These are phyloP conservation scores for Tridacna gigas DNA, from an alignment of 2,888 invertebrate genomes.

Conservation along the genomic window DNA sequence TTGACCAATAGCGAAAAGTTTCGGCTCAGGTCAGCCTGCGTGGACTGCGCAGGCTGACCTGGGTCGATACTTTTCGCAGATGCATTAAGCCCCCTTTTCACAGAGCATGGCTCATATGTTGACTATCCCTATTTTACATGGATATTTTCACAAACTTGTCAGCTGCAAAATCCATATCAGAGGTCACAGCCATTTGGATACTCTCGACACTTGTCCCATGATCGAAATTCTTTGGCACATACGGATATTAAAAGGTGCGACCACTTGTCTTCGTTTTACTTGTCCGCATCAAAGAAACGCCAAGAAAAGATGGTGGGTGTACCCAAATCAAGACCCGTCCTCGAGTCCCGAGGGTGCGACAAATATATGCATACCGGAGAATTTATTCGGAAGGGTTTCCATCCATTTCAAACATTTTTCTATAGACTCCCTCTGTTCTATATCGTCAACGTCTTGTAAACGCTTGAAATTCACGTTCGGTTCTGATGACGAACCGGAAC, in stretches of 20 bases:
- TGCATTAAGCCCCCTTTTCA: too few species aligned
- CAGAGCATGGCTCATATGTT: too few species aligned
- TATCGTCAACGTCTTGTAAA: constrained; percentile 54
- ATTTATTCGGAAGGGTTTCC: constrained; percentile 73
- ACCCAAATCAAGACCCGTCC: constrained; percentile 14
- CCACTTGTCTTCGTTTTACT: not conserved
- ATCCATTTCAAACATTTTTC: constrained; percentile 77
- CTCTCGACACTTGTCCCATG: not conserved
- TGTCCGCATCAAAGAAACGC: not conserved
- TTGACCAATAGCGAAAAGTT: too few species aligned
- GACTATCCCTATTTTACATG: too few species aligned
- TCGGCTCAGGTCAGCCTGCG: too few species aligned
- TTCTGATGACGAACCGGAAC: constrained; percentile 51
- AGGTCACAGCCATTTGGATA: too few species aligned
- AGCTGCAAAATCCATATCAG: too few species aligned
- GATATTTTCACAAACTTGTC: too few species aligned
- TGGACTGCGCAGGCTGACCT: too few species aligned
- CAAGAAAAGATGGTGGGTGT: not conserved
- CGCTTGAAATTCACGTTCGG: constrained; percentile 37
- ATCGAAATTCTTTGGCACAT: not conserved
- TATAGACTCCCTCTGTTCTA: constrained; percentile 61
- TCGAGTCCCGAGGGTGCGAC: constrained; percentile 51
- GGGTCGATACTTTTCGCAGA: too few species aligned
- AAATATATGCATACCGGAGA: constrained; percentile 74
- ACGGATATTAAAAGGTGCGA: not conserved